A percentile compares a stretch with the other conserved stretches of the same genome.
Conservation (phyloP, 2,888 invertebrate species). For the Scaptomyza cyrtandrae region DNA sequence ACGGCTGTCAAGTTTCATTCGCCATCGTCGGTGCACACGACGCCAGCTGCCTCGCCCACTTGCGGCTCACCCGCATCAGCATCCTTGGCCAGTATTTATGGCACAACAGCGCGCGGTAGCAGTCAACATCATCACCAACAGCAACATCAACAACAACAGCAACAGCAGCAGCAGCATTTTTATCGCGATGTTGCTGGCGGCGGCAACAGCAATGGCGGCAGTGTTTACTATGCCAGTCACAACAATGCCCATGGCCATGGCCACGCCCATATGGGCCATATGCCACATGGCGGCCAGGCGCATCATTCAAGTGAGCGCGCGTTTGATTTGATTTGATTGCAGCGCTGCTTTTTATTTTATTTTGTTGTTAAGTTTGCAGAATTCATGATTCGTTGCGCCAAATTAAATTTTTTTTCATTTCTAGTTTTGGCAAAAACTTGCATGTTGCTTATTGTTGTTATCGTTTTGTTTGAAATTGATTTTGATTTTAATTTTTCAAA, state of each 20-base stretch:
- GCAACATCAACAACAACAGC: constrained; percentile 46
- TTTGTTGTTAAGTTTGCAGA: constrained; percentile 34
- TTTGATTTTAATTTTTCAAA: constrained; percentile 26
- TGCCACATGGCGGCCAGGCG: constrained; percentile 59
- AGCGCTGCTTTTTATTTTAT: constrained; percentile 38
- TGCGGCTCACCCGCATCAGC: constrained; percentile 76
- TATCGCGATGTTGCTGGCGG: constrained; percentile 69
- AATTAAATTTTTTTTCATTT: constrained; percentile 12
- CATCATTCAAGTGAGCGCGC: constrained; percentile 83
- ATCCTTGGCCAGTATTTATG: constrained; percentile 72
- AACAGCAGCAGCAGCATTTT: constrained; percentile 52
- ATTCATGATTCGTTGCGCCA: constrained; percentile 19
- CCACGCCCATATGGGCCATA: constrained; percentile 38
- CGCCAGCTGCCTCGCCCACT: constrained; percentile 76
- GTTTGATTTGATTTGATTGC: constrained; percentile 70
- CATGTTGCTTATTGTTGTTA: constrained; percentile 72
- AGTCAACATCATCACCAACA: constrained; percentile 48
- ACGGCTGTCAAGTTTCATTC: constrained; percentile 83
- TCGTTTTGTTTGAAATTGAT: constrained; percentile 32
- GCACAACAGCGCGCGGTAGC: constrained; percentile 70
- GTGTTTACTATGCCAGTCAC: constrained; percentile 69
- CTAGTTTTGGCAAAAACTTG: constrained; percentile 44
- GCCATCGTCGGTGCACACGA: constrained; percentile 65
- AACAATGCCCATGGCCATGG: constrained; percentile 56
- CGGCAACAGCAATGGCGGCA: constrained; percentile 62